Base-by-base conservation (phyloP, 2,888 invertebrate species). In the Drosophila nr. medialis region DNA sequence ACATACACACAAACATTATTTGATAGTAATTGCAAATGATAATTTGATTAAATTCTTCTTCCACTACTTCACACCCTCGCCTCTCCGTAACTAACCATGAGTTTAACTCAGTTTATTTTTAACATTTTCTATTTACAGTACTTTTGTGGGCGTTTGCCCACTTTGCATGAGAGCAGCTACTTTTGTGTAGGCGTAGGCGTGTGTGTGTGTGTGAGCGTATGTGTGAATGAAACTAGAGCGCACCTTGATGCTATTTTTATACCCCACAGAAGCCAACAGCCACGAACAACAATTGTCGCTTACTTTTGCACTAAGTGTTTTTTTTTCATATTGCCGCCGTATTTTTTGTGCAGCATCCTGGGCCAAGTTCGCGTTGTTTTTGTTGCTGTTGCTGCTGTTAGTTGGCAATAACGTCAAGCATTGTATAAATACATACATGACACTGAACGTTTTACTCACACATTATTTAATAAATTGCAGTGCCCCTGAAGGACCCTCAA, bases 231-330 rank as follows among this genome's bases (percentile, higher is more conserved):
- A 89, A 86, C 67, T 89, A 86, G 85, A 85, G 84, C 85, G 75
- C 78, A 90, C 85, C 85, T 85, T 85, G 89, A 71, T 86, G 84
- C 87, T 85, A 85, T 85, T 89, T 90, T 83, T 85, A 90, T 77
- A 86, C 56, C 66, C 56, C 69, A 60, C 55, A 83, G 64, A 86
- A 63, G 56, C 21, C 36, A 77, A 66, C 61, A 63, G 54, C 54
- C 61, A 59, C 77, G 65, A 63, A 58, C 48, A 75, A 71, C 79
- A 90, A 80, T 75, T 75, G 87, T 72, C 85, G 90, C 78, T 83
- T 80, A 86, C 84, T 80, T 83, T 72, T 66, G 63, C 74, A 60
- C 66, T 71, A 83, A 86, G 87, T 80, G 86, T 71, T 85, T 85
- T 50, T 32, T 63, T 36, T 42, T 42, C 49, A 50, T 72, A 64